Conservation (phyloP, 2,113 vertebrate genomes). For the Eudorcas thomsonii region DNA sequence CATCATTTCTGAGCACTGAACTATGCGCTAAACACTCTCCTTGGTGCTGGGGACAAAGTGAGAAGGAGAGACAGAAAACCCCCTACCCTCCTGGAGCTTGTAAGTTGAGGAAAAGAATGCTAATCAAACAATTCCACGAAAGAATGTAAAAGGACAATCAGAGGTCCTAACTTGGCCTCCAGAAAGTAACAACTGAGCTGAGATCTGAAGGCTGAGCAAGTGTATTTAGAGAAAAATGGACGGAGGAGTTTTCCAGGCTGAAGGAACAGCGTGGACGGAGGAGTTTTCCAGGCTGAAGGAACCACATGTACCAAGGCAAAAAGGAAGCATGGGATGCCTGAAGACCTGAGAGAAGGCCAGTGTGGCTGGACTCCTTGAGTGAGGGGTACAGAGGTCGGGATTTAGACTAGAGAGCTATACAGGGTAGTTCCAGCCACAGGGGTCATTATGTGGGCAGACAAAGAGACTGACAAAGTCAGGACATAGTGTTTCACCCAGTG, state of each 20-base stretch:
- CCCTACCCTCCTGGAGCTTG: background rate
- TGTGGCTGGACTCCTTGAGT: background rate
- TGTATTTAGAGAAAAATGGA: background rate
- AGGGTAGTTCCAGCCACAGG: background rate
- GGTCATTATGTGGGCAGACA: background rate
- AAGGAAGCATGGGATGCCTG: background rate
- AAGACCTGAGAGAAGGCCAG: background rate
- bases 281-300: background rate
- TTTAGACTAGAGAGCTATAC: background rate
- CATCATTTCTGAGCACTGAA: background rate
- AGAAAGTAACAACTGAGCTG: background rate
- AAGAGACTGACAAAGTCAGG: background rate
- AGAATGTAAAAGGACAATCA: background rate
- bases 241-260: background rate
- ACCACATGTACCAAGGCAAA: background rate
- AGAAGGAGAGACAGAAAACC: background rate
- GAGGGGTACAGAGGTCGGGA: background rate
- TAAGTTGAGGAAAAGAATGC: background rate
- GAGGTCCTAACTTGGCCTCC: background rate
- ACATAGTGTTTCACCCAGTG: background rate
- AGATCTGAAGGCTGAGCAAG: background rate
- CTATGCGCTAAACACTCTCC: background rate
- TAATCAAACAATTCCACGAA: background rate
- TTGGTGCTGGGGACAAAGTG: background rate
- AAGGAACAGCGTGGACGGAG: background rate